Evolutionary conservation across 2,113 vertebrate genomes (phyloP).

Genomic region (Carettochelys insculpta): DNA sequence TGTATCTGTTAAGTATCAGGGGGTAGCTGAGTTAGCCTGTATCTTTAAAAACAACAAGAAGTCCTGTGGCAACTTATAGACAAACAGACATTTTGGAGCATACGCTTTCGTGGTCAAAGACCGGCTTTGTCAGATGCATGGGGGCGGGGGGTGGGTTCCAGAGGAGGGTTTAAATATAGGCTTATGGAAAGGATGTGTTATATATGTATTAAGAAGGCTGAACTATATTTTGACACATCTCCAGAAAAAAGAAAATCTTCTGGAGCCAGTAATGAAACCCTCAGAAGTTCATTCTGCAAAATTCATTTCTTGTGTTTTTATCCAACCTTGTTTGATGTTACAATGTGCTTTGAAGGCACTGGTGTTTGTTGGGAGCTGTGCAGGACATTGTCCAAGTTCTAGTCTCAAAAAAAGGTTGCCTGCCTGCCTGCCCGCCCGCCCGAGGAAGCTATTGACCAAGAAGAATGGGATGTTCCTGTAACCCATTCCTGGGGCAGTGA

Average conservation of each 20-base stretch:
- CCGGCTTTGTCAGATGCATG: too few relatives aligned
- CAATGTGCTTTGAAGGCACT: neutral
- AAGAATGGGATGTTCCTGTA: neutral
- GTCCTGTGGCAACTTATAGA: too few relatives aligned
- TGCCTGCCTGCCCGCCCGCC: neutral
- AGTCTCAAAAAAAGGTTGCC: neutral
- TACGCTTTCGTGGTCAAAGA: too few relatives aligned
- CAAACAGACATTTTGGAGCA: too few relatives aligned
- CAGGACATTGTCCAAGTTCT: neutral
- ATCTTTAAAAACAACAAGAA: too few relatives aligned
- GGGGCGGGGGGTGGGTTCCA: too few relatives aligned
- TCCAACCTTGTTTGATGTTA: neutral
- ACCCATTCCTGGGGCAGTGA: neutral
- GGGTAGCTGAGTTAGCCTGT: too few relatives aligned
- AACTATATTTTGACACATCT: neutral
- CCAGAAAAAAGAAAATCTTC: neutral
- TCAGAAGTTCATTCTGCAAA: neutral
- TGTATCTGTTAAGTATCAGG: too few relatives aligned
- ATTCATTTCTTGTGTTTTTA: rapidly evolving
- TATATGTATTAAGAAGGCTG: neutral
- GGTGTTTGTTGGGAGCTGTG: neutral
- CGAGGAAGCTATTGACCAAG: neutral
- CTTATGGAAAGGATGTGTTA: neutral
- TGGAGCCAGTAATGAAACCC: neutral
- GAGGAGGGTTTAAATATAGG: too few relatives aligned